phyloP scores from a whole-genome alignment of 2,888 invertebrate species.

The Argyra leucocephala region DNA sequence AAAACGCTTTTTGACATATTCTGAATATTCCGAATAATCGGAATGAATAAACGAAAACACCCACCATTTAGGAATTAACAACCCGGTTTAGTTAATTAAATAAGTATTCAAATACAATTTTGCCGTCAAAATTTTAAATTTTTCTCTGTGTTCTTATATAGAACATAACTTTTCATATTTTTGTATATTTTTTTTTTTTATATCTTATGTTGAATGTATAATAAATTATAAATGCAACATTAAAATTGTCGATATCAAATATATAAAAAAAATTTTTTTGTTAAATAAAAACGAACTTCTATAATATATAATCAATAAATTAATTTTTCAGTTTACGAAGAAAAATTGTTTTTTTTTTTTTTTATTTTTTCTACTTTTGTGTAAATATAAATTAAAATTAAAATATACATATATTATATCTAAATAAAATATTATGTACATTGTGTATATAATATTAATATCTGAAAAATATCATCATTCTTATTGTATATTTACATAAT shows the following conservation, averaged over 20 bases:
- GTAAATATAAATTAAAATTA: background rate
- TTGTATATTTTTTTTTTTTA: background rate
- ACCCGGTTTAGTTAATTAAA: no score
- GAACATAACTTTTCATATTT: no score
- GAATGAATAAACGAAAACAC: no score
- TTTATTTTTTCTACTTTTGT: background rate
- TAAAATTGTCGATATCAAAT: background rate
- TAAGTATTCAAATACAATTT: no score
- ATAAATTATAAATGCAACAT: slow-evolving; percentile 4
- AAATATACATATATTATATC: background rate
- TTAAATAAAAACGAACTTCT: background rate
- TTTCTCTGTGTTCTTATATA: no score
- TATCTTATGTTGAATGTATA: background rate
- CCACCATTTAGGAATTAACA: no score
- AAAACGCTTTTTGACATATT: no score
- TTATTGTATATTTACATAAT: slow-evolving; percentile 1
- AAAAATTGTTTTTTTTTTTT: background rate
- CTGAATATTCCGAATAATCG: no score
- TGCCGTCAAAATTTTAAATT: no score
- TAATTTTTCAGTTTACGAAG: background rate
- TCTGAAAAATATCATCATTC: background rate
- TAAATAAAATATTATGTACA: background rate
- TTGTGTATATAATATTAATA: background rate
- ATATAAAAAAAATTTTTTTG: background rate
- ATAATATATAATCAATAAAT: slow-evolving; percentile 2